Evolutionary conservation across 2,888 invertebrate genomes (phyloP).

Genomic region (Xylocampa areola): DNA sequence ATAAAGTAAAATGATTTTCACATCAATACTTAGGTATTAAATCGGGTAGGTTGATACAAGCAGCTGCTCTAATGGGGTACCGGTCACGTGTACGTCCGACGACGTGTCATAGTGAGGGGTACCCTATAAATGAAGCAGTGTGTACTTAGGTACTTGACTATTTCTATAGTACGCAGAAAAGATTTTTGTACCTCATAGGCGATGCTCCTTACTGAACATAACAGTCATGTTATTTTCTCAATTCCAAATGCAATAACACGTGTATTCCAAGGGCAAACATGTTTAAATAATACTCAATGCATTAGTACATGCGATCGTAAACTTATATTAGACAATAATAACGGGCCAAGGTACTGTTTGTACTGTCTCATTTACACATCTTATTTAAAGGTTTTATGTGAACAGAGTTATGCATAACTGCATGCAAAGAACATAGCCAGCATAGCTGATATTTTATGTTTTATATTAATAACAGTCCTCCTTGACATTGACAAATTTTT

Average conservation of each 20-base stretch:
- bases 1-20: conserved; percentile 12
- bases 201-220: conserved; percentile 10
- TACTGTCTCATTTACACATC: neutral
- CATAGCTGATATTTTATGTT: no score
- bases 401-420: neutral
- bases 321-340: conserved; percentile 22
- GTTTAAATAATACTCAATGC: conserved; percentile 20
- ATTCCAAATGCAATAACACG: conserved; percentile 23
- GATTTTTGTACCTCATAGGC: conserved; percentile 3
- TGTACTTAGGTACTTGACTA: conserved; percentile 11
- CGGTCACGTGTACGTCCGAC: no score
- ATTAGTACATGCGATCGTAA: conserved; percentile 18
- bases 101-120: no score
- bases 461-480: no score
- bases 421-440: no score
- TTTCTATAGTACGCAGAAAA: conserved; percentile 22
- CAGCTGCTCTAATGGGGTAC: no score
- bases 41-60: no score
- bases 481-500: no score
- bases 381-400: neutral
- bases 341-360: conserved; percentile 26
- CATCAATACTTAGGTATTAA: conserved; percentile 13
- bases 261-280: conserved; percentile 20
- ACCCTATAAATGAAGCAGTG: no score
- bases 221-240: conserved; percentile 23